Conservation (phyloP, 1,140 invertebrate species). For the Drosophila ironensis region DNA sequence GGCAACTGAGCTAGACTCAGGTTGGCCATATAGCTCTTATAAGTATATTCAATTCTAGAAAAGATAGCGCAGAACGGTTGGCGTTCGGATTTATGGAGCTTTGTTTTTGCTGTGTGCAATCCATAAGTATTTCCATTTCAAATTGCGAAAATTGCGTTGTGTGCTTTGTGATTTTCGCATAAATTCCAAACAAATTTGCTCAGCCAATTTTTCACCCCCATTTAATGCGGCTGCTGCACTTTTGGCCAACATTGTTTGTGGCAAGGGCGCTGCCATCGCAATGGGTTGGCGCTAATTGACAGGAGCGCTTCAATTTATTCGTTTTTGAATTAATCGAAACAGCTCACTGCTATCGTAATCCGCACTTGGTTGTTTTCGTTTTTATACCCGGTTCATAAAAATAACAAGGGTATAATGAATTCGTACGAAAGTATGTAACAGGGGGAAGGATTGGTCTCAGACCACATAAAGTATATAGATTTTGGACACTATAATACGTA, state of each 20-base stretch:
- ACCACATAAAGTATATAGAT: no score
- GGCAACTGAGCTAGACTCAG: not conserved
- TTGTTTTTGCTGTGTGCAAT: conserved; percentile 29
- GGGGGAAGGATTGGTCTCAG: no score
- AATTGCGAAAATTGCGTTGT: conserved; percentile 35
- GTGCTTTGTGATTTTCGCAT: conserved; percentile 49
- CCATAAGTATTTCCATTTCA: conserved; percentile 56
- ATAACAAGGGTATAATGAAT: no score
- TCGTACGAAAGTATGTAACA: no score
- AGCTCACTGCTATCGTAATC: conserved; percentile 20
- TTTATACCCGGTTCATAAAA: no score
- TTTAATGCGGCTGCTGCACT: conserved; percentile 14
- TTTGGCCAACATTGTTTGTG: conserved; percentile 37
- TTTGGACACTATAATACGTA: no score
- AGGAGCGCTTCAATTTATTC: conserved; percentile 11
- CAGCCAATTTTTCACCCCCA: conserved; percentile 8
- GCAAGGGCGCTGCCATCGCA: not conserved
- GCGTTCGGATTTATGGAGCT: not conserved
- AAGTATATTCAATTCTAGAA: no score
- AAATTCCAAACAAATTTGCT: conserved; percentile 49
- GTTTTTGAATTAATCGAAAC: conserved; percentile 26
- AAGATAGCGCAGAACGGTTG: no score
- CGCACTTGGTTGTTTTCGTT: not conserved
- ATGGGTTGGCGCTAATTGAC: conserved; percentile 12
- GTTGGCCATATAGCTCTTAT: no score